These are phyloP conservation scores for Choreutis nemorana DNA, from an alignment of 2,888 invertebrate genomes.

Conservation along the genomic window DNA sequence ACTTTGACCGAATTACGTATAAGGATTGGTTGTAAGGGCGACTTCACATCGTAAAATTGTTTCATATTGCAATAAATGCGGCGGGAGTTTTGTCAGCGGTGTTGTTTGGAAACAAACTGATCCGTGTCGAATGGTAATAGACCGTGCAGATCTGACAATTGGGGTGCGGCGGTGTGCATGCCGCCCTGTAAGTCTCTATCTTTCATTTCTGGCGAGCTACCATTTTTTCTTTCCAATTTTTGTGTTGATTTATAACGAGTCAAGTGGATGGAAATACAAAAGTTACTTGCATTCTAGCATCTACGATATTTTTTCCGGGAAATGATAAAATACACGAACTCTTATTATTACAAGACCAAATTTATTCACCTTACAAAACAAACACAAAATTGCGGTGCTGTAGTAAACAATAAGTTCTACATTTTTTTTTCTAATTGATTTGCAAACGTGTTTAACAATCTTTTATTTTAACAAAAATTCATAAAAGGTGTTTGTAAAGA, in stretches of 20 bases:
- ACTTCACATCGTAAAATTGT: conserved; percentile 61
- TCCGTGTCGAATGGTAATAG: conserved; percentile 53
- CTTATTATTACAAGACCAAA: no score
- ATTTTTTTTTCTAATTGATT: no score
- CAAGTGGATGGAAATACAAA: conserved; percentile 3
- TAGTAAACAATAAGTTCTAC: no score
- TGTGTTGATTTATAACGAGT: conserved; percentile 11
- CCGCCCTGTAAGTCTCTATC: conserved; percentile 26
- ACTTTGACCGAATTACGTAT: conserved; percentile 60
- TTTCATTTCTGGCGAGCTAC: conserved; percentile 18
- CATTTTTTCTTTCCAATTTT: conserved; percentile 13
- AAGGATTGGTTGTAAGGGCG: conserved; percentile 11
- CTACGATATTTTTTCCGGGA: no score
- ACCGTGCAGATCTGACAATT: conserved; percentile 48
- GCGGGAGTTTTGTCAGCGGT: conserved; percentile 24
- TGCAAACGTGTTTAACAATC: no score
- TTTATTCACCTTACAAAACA: no score
- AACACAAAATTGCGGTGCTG: no score
- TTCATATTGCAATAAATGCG: conserved; percentile 60
- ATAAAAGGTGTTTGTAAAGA: neutral
- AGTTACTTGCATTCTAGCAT: no score
- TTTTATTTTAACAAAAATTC: neutral
- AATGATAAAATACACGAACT: no score
- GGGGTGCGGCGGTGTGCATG: conserved; percentile 14
- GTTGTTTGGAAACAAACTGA: conserved; percentile 55